Percentiles rank a stretch among this genome's conserved stretches.
These are phyloP conservation scores for Meganola albula DNA, from an alignment of 2,888 invertebrate species.

Conservation along the genomic window DNA sequence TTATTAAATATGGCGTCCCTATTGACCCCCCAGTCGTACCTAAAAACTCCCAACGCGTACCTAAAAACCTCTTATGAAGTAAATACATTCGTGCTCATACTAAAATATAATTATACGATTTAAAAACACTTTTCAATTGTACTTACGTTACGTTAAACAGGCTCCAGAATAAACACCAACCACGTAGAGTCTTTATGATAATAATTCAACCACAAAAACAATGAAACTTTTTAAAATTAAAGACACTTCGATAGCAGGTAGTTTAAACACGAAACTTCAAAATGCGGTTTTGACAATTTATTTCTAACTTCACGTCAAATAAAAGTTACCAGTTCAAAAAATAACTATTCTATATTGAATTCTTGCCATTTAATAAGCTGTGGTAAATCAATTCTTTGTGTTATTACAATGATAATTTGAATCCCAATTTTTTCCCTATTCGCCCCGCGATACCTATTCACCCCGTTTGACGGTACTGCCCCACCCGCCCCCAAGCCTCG, in stretches of 20 bases:
- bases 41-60: constrained; percentile 2
- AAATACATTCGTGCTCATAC: background rate
- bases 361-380: constrained; percentile 1
- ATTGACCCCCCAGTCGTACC: constrained; percentile 4
- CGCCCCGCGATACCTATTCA: constrained; percentile 2
- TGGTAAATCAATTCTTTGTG: background rate
- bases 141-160: constrained; percentile 1
- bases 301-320: constrained; percentile 2
- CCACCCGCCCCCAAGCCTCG: no score
- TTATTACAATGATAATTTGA: constrained; percentile 1
- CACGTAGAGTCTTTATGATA: constrained; percentile 2
- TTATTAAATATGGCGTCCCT: constrained; percentile 1
- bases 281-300: constrained; percentile 5
- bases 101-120: background rate
- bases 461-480: constrained; percentile 2
- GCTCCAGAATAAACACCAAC: constrained; percentile 1
- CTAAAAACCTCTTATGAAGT: background rate
- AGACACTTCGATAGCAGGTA: constrained; percentile 3
- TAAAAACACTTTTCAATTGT: background rate
- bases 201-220: constrained; percentile 1
- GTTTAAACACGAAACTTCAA: constrained; percentile 1
- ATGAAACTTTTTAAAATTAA: background rate
- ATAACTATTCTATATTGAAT: background rate
- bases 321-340: constrained; percentile 3
- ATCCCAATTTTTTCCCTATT: constrained; percentile 3